Evolutionary conservation across 2,888 invertebrate genomes (phyloP), one percentile per base, ranked within the genome.

Genomic region (Odontomyia ornata): DNA sequence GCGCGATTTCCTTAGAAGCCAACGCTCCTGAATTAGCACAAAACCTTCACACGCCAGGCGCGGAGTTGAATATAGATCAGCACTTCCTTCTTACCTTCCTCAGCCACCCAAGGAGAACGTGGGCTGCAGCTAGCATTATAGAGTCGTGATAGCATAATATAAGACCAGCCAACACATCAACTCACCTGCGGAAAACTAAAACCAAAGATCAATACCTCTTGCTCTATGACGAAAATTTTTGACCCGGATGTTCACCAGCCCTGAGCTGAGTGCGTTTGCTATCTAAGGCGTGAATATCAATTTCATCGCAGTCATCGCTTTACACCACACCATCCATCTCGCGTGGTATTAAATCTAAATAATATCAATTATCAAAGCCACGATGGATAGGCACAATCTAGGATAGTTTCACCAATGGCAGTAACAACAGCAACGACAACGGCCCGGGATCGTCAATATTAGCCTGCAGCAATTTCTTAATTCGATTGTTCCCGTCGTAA

Each of bases 221-320:
- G 57, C 57, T n/a, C 7, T 11, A 27, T 62, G 46, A 46, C 72
- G 72, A 72, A 71, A 72, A 43, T 2, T n/a, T 25, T 36, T 69
- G 77, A 77, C 75, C 77, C 77, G 77, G 77, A 77, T 77, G 75
- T 77, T 65, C 75, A 75, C 52, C 46, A 73, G 56, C 65, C 72
- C 56, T 73, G 36, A 77, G 56, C 28, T 4, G 9, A 28, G 65
- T 65, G 9, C 11, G 4, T 7, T 36, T 36, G 18, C 36, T 52
- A 4, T 3, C 36, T 27, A 4, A 25, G 30, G 65, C 36, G 36
- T 13, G 4, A 18, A 36, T 65, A 65, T 65, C 64, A 64, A 28
- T 64, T 64, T 28, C 64, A 30, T 64, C 65, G 30, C 65, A 30
- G 13, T 65, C 65, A 36, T 65, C 30, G 21, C 15, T 65, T 65